phyloP scores from a whole-genome alignment of 2,888 invertebrate species.

The Gerosis bhagava region DNA sequence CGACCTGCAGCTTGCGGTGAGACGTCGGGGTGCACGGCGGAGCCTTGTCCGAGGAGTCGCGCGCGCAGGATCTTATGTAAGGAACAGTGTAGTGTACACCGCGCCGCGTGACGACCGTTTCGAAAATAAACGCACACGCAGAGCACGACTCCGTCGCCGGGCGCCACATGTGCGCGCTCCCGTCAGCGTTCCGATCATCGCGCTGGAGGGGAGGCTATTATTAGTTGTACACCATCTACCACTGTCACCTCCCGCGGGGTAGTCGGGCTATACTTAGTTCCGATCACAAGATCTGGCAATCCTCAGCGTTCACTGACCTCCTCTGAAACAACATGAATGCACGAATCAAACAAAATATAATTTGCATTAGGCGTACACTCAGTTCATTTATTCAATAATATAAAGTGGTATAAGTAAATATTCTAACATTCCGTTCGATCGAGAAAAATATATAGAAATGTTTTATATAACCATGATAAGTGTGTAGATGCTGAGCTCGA shows the following conservation, averaged over 20 bases:
- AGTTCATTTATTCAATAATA: neutral
- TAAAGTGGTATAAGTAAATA: constrained; percentile 10
- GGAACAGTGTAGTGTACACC: constrained; percentile 68
- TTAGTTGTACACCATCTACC: constrained; percentile 79
- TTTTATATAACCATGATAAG: constrained; percentile 11
- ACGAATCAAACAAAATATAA: constrained; percentile 29
- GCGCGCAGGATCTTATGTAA: constrained; percentile 62
- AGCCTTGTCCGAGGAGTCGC: constrained; percentile 45
- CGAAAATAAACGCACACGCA: constrained; percentile 75
- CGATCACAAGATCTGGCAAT: constrained; percentile 75
- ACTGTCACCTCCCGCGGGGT: constrained; percentile 82
- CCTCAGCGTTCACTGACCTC: constrained; percentile 76
- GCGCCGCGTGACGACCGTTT: constrained; percentile 77
- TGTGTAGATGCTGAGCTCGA: constrained; percentile 19
- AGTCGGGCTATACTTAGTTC: constrained; percentile 77
- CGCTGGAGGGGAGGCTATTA: constrained; percentile 81
- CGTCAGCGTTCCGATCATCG: constrained; percentile 65
- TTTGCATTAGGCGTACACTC: constrained; percentile 1
- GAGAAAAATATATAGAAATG: constrained; percentile 19
- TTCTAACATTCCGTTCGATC: constrained; percentile 14
- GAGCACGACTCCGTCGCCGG: constrained; percentile 58
- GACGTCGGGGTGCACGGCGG: constrained; percentile 49
- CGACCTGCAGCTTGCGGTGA: constrained; percentile 68
- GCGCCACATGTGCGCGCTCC: constrained; percentile 77
- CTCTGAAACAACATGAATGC: constrained; percentile 56